Percentiles rank a stretch among this genome's conserved stretches.
These are phyloP conservation scores for Cephalophus harveyi DNA, from an alignment of 2,113 vertebrate species.

Conservation along the genomic window DNA sequence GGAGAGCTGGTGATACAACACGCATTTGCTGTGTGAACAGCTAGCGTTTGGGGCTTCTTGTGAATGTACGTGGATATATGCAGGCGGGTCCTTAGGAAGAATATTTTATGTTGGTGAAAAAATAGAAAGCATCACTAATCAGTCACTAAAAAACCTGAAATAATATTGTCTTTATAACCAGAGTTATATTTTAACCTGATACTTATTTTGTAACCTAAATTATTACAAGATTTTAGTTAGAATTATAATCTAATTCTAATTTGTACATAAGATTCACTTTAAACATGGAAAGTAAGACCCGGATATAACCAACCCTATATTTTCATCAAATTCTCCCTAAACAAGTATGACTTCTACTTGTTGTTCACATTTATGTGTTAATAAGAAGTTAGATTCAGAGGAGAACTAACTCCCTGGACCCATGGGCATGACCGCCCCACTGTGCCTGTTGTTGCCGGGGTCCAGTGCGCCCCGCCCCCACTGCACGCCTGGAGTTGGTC, in stretches of 20 bases:
- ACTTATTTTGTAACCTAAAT: constrained; percentile 4
- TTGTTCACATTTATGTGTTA: neutral
- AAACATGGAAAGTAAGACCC: neutral
- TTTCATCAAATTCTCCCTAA: neutral
- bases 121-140: neutral
- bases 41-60: neutral
- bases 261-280: neutral
- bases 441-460: neutral
- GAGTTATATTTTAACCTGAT: neutral
- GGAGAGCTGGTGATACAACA: neutral
- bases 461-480: constrained; percentile 48
- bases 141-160: neutral
- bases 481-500: constrained; percentile 54
- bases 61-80: neutral
- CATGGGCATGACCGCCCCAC: fast-evolving
- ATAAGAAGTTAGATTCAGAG: neutral
- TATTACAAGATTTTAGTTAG: neutral
- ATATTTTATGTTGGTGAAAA: neutral
- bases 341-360: neutral
- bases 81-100: neutral
- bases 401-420: neutral
- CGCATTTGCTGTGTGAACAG: neutral
- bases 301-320: neutral
- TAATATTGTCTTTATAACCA: neutral
- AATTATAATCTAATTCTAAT: neutral